Base-by-base conservation (phyloP, 2,113 vertebrate species). In the Serilophus lunatus region DNA sequence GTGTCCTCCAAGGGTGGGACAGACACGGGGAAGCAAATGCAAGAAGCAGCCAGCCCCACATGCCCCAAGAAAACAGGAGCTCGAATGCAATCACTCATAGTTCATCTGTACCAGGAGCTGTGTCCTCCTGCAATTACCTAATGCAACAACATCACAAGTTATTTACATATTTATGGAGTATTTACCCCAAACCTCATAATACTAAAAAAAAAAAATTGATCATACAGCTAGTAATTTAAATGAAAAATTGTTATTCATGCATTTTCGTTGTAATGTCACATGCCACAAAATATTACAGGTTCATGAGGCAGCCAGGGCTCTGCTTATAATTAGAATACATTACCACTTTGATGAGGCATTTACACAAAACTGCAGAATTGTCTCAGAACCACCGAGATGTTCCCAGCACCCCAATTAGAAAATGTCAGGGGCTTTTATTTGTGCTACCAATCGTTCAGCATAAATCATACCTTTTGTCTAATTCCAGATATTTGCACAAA, bases 161-260 rank as follows among this genome's bases (percentile, higher is more conserved):
- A 96, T 95, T 95, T 95, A 47, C 90, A 93, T 95, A 94, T 93
- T 94, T 95, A 94, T 95, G 56, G 79, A 86, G 66, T 74, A 92
- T 93, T 96, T 93, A 94, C 92, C 75, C 68, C 56, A 95, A 95
- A 93, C 33, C 57, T 79, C 71, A 40, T 77, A 90, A 91, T 66
- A 74, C 45, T 25, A 72, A 61, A 44, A 85, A 85, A 85, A 85
- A 89, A 85, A n/a, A 51, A 31, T 11, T 51, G n/a, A 85, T 88
- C 78, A 40, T 59, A 85, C 75, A 87, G 75, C 38, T 72, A 47
- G 82, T 83, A 77, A 95, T 93, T 86, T 79, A 65, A 95, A 93
- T 91, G 90, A 97, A 93, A 95, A 90, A 78, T 71, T 86, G 44
- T 80, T 88, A 92, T 94, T 94, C 92, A 74, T 90, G 57, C 28